Percentiles rank a stretch among this genome's conserved stretches.
These are phyloP conservation scores for Boloria euphrosyne DNA, from an alignment of 2,888 invertebrate species.

Conservation along the genomic window DNA sequence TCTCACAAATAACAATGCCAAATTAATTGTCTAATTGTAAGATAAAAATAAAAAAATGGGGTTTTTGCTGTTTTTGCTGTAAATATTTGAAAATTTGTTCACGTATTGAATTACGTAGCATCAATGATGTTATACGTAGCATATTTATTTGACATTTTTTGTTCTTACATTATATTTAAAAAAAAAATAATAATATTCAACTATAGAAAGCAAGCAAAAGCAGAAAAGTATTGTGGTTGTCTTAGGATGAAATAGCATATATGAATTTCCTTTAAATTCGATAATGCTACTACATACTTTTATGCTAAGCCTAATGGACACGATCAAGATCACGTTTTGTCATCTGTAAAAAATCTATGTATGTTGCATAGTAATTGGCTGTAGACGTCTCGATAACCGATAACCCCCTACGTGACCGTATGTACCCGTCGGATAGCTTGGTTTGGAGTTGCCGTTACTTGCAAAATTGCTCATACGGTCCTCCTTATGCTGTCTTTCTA, in stretches of 20 bases:
- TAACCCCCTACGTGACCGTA: constrained; percentile 68
- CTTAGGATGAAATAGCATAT: background rate
- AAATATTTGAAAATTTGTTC: no score
- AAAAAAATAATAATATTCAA: no score
- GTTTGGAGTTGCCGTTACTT: constrained; percentile 73
- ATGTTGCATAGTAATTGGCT: constrained; percentile 42
- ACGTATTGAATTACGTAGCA: no score
- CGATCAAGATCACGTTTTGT: constrained; percentile 41
- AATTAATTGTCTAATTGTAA: no score
- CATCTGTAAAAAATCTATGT: constrained; percentile 42
- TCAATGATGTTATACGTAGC: no score
- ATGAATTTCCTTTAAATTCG: constrained; percentile 11
- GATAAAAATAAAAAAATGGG: no score
- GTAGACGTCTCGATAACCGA: constrained; percentile 66
- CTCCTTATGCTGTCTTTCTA: constrained; percentile 53
- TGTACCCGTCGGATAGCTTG: constrained; percentile 64
- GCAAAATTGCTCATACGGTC: constrained; percentile 70
- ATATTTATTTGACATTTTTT: no score
- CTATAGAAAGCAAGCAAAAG: no score
- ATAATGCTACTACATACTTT: constrained; percentile 7
- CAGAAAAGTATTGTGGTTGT: background rate
- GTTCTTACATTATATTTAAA: no score
- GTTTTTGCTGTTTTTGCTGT: no score
- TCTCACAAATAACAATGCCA: no score
- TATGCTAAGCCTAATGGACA: constrained; percentile 33